A percentile compares a stretch with the other conserved stretches of the same genome.
phyloP scores from a whole-genome alignment of 64 coral and sea anemone genomes.

The Astreopora myriophthalma region DNA sequence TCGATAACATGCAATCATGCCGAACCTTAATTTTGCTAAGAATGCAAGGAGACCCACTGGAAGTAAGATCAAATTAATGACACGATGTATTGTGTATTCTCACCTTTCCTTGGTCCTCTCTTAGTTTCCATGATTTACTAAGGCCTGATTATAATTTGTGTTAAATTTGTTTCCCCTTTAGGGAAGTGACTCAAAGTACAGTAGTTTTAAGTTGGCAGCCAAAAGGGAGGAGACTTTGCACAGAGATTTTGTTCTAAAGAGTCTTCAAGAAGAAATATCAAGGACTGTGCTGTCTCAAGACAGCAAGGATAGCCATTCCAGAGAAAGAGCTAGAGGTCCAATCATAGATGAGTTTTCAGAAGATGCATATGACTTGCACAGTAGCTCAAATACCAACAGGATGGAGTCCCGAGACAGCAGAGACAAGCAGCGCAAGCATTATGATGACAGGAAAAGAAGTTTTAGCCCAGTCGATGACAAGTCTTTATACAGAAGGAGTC shows the following conservation, averaged over 20 bases:
- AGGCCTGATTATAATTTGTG: background rate
- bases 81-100: too few species aligned
- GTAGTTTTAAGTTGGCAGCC: background rate
- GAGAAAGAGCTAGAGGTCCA: background rate
- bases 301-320: background rate
- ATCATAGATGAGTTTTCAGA: background rate
- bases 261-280: constrained; percentile 35
- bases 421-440: background rate
- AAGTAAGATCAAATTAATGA: too few species aligned
- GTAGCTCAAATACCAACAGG: background rate
- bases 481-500: background rate
- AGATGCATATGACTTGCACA: background rate
- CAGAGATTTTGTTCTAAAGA: background rate
- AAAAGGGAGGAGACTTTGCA: background rate
- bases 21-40: too few species aligned
- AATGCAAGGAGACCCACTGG: too few species aligned
- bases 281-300: background rate
- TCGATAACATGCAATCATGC: too few species aligned
- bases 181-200: constrained; percentile 2
- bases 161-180: background rate
- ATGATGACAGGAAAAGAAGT: background rate
- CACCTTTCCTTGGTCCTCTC: too few species aligned
- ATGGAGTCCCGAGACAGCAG: background rate
- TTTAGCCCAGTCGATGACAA: background rate
- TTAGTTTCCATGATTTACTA: too few species aligned